phyloP scores from a whole-genome alignment of 2,113 vertebrate genomes.

The Trachemys scripta region DNA sequence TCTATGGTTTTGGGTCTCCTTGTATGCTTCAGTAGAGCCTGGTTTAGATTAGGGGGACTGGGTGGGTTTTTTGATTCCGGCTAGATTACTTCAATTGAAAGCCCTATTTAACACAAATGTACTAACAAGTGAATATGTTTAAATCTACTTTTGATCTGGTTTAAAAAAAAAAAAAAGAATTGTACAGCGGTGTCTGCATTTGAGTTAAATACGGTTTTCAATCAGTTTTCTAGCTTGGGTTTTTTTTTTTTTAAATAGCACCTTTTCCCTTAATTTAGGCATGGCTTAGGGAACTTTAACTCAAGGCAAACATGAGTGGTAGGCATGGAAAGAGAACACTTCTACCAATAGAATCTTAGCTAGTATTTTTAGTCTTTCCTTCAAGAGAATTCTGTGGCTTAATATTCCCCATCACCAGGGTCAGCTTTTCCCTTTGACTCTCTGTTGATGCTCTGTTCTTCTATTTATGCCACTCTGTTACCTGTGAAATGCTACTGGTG shows the following conservation, averaged over 20 bases:
- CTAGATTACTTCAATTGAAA: not conserved
- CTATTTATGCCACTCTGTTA: slow-evolving; percentile 29
- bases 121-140: not conserved
- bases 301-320: not conserved
- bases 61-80: not conserved
- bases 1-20: not conserved
- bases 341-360: not conserved
- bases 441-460: slow-evolving; percentile 27
- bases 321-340: not conserved
- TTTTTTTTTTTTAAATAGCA: not conserved
- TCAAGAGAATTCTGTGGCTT: slow-evolving; percentile 56
- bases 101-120: not conserved
- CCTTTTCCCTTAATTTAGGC: not conserved
- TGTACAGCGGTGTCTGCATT: not conserved
- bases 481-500: slow-evolving; percentile 42
- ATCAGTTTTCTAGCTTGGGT: not conserved
- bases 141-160: not conserved
- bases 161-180: not conserved
- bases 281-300: not conserved
- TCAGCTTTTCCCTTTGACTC: slow-evolving; percentile 45
- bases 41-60: not conserved
- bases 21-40: not conserved
- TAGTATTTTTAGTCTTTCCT: not conserved
- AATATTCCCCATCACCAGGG: slow-evolving; percentile 33
- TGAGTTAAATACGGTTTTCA: not conserved